Conservation (phyloP, 1,140 invertebrate species). For the Agrilus planipennis region DNA sequence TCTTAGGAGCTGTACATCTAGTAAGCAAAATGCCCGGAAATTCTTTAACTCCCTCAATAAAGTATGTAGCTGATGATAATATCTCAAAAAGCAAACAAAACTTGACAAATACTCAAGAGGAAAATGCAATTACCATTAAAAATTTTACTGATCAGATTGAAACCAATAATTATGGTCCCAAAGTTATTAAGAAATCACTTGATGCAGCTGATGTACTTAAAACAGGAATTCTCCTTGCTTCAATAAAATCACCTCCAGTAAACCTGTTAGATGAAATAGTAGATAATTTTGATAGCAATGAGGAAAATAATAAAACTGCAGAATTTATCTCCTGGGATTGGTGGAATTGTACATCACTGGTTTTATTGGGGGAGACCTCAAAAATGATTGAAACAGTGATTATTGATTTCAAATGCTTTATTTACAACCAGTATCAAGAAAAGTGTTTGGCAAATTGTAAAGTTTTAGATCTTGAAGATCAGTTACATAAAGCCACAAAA, state of each 20-base stretch:
- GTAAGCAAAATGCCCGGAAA: constrained; percentile 45
- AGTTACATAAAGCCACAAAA: constrained; percentile 28
- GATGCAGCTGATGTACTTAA: constrained; percentile 24
- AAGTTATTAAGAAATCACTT: constrained; percentile 8
- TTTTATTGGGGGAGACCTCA: constrained; percentile 36
- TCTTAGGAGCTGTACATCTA: constrained; percentile 56
- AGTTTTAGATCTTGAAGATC: constrained; percentile 23
- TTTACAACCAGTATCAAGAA: constrained; percentile 19
- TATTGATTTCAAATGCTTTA: constrained; percentile 8
- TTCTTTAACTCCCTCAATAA: constrained; percentile 17
- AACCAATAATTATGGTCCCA: neutral
- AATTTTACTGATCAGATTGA: neutral
- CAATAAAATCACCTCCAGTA: constrained; percentile 15
- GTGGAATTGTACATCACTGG: constrained; percentile 37
- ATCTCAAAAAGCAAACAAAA: constrained; percentile 4
- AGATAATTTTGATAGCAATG: neutral
- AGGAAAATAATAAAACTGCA: constrained; percentile 8
- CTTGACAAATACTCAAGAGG: neutral
- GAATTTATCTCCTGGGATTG: constrained; percentile 32
- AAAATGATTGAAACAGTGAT: constrained; percentile 13
- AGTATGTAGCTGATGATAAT: neutral
- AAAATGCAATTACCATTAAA: neutral
- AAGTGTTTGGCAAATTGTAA: constrained; percentile 18
- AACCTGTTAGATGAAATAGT: neutral
- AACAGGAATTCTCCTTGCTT: constrained; percentile 27